Evolutionary conservation across 2,113 vertebrate species (phyloP), one percentile per base, ranked within the genome.

Genomic region (Erythrocercus mccallii): DNA sequence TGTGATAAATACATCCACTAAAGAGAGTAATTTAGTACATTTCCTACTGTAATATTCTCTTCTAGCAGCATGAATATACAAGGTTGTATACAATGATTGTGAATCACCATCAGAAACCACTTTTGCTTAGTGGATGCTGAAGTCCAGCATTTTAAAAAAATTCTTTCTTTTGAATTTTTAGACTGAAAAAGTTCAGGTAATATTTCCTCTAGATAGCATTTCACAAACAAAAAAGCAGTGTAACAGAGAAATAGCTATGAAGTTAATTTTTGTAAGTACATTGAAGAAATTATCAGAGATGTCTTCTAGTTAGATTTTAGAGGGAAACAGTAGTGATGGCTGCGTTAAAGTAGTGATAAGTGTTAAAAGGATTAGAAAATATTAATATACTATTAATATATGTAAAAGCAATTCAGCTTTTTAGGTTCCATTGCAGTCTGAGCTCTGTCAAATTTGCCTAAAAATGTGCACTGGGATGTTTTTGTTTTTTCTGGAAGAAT

Each of bases 391-490:
- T 90, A 86, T 83, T 96, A 93, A 85, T 92, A 70, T 74, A 85
- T 92, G 69, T 89, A 94, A 97, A 92, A 95, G 53, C 57, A 97
- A 64, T 86, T 81, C 64, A 76, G 45, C 79, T 62, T 94, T 91
- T 92, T 81, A 85, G 97, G 83, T 96, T 62, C 88, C 95, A 40
- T 72, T 74, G 61, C 61, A 93, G 83, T 83, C 81, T 96, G 90
- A 80, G 62, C 85, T 96, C 80, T 76, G 96, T 96, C 84, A 97
- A 92, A 92, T 92, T 84, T 93, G 94, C 96, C 96, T 94, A 95
- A 97, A 97, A 97, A 96, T 94, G 88, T 97, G 95, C 89, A 83
- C 91, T 91, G 87, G 40, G 90, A 89, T 95, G 72, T 95, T 98
- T 97, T 86, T 97, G 93, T 96, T 73, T 95, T 94, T 96, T 83